These are phyloP conservation scores for Smittia aterrima DNA, from an alignment of 2,888 invertebrate species.

Conservation along the genomic window DNA sequence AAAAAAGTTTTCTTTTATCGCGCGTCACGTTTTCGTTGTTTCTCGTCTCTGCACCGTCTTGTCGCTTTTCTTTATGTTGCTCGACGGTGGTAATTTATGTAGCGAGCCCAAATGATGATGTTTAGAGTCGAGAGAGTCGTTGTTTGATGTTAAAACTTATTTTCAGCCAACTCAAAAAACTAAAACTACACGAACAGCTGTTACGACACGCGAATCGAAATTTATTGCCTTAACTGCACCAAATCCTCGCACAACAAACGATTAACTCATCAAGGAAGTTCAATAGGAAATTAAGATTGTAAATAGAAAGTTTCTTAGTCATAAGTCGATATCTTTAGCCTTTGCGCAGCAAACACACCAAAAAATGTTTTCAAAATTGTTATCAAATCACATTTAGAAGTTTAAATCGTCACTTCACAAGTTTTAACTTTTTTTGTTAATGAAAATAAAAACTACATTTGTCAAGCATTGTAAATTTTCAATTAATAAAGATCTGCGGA, in stretches of 20 bases:
- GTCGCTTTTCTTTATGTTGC: not conserved
- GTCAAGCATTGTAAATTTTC: not conserved
- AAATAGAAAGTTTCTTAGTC: not conserved
- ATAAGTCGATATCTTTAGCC: not conserved
- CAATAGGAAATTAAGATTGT: not conserved
- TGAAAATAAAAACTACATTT: not conserved
- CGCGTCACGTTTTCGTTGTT: not conserved
- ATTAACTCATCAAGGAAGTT: not conserved
- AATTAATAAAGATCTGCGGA: no score
- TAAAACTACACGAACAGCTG: not conserved
- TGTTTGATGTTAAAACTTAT: conserved; percentile 10
- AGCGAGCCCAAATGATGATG: not conserved
- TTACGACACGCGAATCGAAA: not conserved
- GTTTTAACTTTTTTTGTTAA: not conserved
- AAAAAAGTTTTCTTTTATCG: conserved; percentile 9
- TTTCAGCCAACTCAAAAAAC: not conserved
- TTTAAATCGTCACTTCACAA: not conserved
- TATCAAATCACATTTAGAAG: not conserved
- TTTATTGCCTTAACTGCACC: conserved; percentile 19
- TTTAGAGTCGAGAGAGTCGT: conserved; percentile 1
- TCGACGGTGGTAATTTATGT: not conserved
- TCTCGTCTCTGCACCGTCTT: conserved; percentile 3
- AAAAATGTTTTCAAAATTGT: not conserved
- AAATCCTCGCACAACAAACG: not conserved
- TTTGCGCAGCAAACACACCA: not conserved